Conservation (phyloP, 2,113 vertebrate genomes). For the Polypterus bichir region DNA sequence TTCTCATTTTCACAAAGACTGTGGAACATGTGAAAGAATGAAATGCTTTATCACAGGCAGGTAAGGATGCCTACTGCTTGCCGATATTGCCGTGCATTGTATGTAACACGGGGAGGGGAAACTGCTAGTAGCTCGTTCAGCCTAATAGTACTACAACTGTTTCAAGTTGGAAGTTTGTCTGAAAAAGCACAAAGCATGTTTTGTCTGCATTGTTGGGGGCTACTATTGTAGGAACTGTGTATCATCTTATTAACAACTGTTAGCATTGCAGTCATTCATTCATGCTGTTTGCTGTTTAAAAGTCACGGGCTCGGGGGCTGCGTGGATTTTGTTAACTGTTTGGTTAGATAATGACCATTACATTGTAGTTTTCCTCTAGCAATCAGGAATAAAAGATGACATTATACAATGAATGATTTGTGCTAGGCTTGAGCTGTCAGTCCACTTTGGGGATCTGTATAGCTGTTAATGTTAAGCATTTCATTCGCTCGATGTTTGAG, state of each 20-base stretch:
- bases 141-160: conserved; percentile 1
- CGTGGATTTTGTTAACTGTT: too few relatives aligned
- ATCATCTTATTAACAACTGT: neutral
- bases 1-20: conserved; percentile 24
- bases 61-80: conserved; percentile 22
- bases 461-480: conserved; percentile 46
- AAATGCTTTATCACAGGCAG: conserved; percentile 22
- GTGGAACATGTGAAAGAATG: conserved; percentile 20
- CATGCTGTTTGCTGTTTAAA: too few relatives aligned
- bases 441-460: conserved; percentile 19
- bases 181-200: neutral
- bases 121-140: conserved; percentile 5
- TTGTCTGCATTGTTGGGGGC: neutral
- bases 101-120: conserved; percentile 1
- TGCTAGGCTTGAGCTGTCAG: too few relatives aligned
- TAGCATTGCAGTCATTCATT: too few relatives aligned
- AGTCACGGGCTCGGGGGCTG: too few relatives aligned
- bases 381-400: too few relatives aligned
- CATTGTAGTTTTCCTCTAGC: too few relatives aligned
- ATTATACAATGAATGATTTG: too few relatives aligned
- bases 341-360: too few relatives aligned
- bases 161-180: conserved; percentile 1
- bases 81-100: conserved; percentile 2
- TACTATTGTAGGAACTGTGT: neutral
- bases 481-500: conserved; percentile 33